These are phyloP conservation scores for Trachops cirrhosus DNA, from an alignment of 2,797 vertebrate genomes.

Conservation along the genomic window DNA sequence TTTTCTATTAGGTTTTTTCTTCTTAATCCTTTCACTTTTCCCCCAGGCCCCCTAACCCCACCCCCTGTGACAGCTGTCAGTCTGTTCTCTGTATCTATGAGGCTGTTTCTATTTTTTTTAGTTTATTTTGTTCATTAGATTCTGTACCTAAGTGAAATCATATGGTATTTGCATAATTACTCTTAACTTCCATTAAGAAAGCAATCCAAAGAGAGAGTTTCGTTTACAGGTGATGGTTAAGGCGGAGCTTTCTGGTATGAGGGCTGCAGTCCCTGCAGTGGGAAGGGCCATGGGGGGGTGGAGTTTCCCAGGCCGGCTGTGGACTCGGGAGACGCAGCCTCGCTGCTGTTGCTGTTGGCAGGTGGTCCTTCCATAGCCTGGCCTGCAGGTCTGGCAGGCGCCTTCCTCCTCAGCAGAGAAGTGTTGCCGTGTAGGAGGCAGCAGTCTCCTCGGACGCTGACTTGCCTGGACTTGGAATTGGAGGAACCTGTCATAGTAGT, in stretches of 20 bases:
- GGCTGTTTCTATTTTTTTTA: not conserved
- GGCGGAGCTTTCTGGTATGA: not conserved
- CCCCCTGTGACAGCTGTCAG: not conserved
- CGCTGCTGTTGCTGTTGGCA: not conserved
- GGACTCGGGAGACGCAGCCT: too few species aligned
- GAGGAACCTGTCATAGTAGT: not conserved
- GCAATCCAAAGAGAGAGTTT: not conserved
- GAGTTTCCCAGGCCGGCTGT: not conserved
- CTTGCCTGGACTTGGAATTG: not conserved
- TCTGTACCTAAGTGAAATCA: not conserved
- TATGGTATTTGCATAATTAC: not conserved
- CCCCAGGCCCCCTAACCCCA: not conserved
- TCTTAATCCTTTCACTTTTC: not conserved
- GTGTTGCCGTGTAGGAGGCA: too few species aligned
- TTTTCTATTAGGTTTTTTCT: not conserved
- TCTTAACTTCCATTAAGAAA: not conserved
- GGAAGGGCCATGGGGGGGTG: fast-evolving
- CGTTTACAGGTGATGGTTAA: not conserved
- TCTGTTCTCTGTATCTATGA: not conserved
- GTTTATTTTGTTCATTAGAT: not conserved
- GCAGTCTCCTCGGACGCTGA: not conserved
- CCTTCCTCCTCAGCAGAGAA: not conserved
- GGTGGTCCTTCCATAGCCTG: not conserved
- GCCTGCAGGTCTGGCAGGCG: not conserved
- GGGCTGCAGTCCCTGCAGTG: not conserved